Percentiles rank a stretch among this genome's conserved stretches.
Evolutionary conservation across 2,797 vertebrate genomes (phyloP).

Genomic region (Lutjanus campechanus): DNA sequence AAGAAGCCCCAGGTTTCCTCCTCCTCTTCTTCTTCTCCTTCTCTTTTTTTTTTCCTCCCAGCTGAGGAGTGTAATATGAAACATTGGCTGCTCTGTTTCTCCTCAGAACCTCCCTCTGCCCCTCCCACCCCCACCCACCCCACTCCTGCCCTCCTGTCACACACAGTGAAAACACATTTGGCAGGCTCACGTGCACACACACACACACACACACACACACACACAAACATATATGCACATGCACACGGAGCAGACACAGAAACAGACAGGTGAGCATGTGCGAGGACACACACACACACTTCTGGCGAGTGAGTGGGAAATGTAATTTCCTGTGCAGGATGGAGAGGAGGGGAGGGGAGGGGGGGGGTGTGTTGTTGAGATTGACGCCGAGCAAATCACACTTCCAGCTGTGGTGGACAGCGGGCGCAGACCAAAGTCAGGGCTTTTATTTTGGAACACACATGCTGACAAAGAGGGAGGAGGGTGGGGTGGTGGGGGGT

Average conservation of each 20-base stretch:
- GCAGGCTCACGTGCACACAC: constrained; percentile 34
- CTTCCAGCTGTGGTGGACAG: constrained; percentile 80
- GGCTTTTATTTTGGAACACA: constrained; percentile 67
- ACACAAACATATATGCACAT: constrained; percentile 35
- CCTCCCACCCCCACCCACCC: constrained; percentile 50
- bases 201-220: constrained; percentile 35
- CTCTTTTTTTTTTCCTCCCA: constrained; percentile 13
- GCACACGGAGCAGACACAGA: constrained; percentile 14
- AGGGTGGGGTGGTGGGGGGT: neutral
- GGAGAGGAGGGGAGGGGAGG: constrained; percentile 21
- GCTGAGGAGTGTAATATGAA: constrained; percentile 83
- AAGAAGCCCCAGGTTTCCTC: constrained; percentile 69
- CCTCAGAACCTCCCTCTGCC: constrained; percentile 71
- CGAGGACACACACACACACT: constrained; percentile 31
- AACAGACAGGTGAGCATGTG: constrained; percentile 55
- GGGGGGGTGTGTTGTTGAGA: constrained; percentile 53
- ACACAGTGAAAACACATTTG: constrained; percentile 64
- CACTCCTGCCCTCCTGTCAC: constrained; percentile 25
- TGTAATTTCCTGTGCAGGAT: constrained; percentile 75
- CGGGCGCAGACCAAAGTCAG: constrained; percentile 47
- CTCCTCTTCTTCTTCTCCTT: constrained; percentile 41
- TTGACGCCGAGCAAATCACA: constrained; percentile 72
- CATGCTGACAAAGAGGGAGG: constrained; percentile 13
- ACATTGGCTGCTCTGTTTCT: constrained; percentile 76
- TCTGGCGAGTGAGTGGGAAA: constrained; percentile 67